phyloP scores from a whole-genome alignment of 2,797 vertebrate species.

The Myripristis murdjan region DNA sequence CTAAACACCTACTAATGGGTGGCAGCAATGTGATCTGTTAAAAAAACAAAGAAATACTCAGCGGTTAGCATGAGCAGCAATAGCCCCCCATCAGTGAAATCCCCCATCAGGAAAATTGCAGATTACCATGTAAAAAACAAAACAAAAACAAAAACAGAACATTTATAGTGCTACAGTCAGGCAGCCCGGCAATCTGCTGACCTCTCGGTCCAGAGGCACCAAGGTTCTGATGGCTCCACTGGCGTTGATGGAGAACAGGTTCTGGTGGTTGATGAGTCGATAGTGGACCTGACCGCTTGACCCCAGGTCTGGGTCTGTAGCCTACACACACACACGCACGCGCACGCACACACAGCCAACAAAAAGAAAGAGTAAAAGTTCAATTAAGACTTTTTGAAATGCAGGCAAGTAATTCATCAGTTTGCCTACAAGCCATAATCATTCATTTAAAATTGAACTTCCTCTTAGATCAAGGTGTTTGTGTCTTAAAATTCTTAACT shows the following conservation, averaged over 20 bases:
- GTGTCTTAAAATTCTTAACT: background rate
- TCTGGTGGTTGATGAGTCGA: constrained; percentile 90
- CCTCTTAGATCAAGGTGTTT: constrained; percentile 14
- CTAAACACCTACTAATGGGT: too few relatives aligned
- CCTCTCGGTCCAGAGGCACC: constrained; percentile 91
- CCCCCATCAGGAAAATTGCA: too few relatives aligned
- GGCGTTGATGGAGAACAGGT: constrained; percentile 92
- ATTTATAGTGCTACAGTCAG: background rate
- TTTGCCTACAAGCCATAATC: constrained; percentile 16
- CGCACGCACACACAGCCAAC: constrained; percentile 7
- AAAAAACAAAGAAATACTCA: too few relatives aligned
- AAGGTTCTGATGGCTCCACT: constrained; percentile 92
- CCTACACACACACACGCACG: constrained; percentile 78
- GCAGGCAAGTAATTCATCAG: constrained; percentile 10
- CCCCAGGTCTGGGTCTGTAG: constrained; percentile 93
- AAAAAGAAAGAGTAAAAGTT: background rate
- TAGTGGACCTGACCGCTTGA: constrained; percentile 93
- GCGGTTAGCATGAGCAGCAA: too few relatives aligned
- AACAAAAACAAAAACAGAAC: too few relatives aligned
- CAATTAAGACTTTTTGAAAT: constrained; percentile 22
- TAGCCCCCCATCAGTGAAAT: too few relatives aligned
- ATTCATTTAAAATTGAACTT: constrained; percentile 17
- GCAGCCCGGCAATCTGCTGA: constrained; percentile 42
- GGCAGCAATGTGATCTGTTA: too few relatives aligned
- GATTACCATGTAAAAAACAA: too few relatives aligned